phyloP scores from a whole-genome alignment of 30 jellyfish, hydroid and myxozoan species.

The Aurelia coerulea region DNA sequence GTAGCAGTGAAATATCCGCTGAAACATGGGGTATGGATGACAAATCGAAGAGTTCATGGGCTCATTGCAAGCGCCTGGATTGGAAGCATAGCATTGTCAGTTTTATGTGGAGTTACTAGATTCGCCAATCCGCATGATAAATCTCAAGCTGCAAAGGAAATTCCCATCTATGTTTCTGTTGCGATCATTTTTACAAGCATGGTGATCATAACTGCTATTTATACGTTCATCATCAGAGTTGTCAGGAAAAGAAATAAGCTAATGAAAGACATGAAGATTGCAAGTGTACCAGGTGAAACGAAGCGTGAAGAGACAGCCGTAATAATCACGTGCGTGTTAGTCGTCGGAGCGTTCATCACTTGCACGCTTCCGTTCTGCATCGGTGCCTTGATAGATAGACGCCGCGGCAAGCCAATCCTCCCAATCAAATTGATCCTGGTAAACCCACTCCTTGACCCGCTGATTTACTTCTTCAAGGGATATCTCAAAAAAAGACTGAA shows the following conservation, averaged over 20 bases:
- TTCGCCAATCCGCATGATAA: slow-evolving; percentile 12
- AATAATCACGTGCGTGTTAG: not conserved
- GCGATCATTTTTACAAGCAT: slow-evolving; percentile 15
- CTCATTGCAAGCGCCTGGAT: slow-evolving; percentile 53
- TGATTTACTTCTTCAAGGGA: not conserved
- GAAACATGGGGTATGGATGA: slow-evolving; percentile 48
- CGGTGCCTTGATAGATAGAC: not conserved
- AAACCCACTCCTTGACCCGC: not conserved
- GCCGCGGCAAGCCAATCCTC: not conserved
- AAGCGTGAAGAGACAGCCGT: not conserved
- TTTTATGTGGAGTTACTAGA: not conserved
- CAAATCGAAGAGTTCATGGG: slow-evolving; percentile 10
- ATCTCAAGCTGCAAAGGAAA: not conserved
- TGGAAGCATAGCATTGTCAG: slow-evolving; percentile 25
- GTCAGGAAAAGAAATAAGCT: not conserved
- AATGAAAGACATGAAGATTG: not conserved
- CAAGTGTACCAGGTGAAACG: too few relatives aligned
- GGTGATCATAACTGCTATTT: not conserved
- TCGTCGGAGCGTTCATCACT: not conserved
- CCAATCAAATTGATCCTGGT: not conserved
- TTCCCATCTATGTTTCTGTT: not conserved
- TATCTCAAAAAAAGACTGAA: not conserved
- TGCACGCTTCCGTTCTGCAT: slow-evolving; percentile 2
- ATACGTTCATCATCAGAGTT: slow-evolving; percentile 5
- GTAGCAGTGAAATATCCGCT: slow-evolving; percentile 49